Conservation (phyloP, 53 echinoderm and acorn worm species). For the Arbacia lixula region DNA sequence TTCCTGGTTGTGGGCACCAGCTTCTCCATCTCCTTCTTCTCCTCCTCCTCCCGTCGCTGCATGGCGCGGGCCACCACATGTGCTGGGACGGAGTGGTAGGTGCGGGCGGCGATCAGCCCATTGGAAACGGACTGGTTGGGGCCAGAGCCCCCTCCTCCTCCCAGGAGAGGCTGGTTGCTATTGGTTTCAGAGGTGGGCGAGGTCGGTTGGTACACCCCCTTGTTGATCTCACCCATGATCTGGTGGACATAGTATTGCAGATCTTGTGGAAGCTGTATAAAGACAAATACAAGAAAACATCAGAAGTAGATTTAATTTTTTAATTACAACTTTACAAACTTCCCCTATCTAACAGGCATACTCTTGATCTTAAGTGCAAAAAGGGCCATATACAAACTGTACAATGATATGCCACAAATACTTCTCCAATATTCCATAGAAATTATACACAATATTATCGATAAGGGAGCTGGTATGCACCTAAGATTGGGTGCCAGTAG, state of each 20-base stretch:
- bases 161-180: conserved; percentile 82
- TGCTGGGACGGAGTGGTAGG: conserved; percentile 94
- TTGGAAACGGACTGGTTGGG: conserved; percentile 58
- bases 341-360: too few species aligned
- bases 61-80: conserved; percentile 93
- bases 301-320: too few species aligned
- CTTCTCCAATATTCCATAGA: too few species aligned
- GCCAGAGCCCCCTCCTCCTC: conserved; percentile 23
- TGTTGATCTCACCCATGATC: conserved; percentile 91
- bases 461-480: too few species aligned
- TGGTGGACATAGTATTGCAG: conserved; percentile 99
- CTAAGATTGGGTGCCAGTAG: too few species aligned
- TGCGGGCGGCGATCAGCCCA: conserved; percentile 79
- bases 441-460: too few species aligned
- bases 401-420: too few species aligned
- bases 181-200: conserved; percentile 57
- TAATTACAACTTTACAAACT: too few species aligned
- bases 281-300: too few species aligned
- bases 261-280: conserved; percentile 92
- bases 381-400: too few species aligned
- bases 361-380: too few species aligned
- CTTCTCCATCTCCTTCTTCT: conserved; percentile 92
- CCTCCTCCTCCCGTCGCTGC: conserved; percentile 92
- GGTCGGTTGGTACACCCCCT: conserved; percentile 45
- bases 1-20: conserved; percentile 71